Base-by-base conservation (phyloP, 2,797 vertebrate genomes). In the Clarias fuscus region DNA sequence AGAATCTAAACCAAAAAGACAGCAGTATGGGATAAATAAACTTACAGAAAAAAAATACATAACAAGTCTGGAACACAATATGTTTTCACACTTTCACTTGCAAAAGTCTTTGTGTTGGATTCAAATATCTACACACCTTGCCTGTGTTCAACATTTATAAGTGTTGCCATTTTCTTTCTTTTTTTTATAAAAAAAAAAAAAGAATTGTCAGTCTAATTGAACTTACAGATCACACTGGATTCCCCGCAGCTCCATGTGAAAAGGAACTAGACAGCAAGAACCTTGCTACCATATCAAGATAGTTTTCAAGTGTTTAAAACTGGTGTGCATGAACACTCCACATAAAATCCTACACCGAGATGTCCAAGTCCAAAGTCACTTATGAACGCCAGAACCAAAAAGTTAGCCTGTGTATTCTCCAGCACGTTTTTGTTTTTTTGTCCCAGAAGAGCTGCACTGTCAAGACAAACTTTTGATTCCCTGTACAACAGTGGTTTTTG, bases 101-200 rank as follows among this genome's bases (percentile, higher is more conserved):
- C 70, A 76, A 82, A 85, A 88, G 87, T 88, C 86, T 83, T 82
- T 86, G 84, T 85, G 78, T 84, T 85, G 84, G 88, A 68, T 83
- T 77, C 82, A 82, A 76, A 91, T 94, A 94, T 94, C 93, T 93
- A 95, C 93, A 95, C 84, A 67, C 85, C 90, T 84, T 89, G 89
- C 91, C 88, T 90, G 91, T 93, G 90, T 87, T 88, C 78, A 83
- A 82, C 91, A 88, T 88, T 70, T 71, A 78, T 82, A 88, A 90
- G 67, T 91, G 91, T 89, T 90, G 89, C 87, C 92, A 91, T 91
- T 90, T 91, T 91, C 88, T 92, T 91, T 33, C 2, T 33, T 33
- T 84, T 71, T 70, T 90, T 86, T 85, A 87, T 68, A 2, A 65
- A 64, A 64, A 18, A 80, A n/a, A 24, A 53, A 53, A n/a, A 85